Conservation (phyloP, 2,888 invertebrate species). For the Caenorhabditis imperialis region DNA sequence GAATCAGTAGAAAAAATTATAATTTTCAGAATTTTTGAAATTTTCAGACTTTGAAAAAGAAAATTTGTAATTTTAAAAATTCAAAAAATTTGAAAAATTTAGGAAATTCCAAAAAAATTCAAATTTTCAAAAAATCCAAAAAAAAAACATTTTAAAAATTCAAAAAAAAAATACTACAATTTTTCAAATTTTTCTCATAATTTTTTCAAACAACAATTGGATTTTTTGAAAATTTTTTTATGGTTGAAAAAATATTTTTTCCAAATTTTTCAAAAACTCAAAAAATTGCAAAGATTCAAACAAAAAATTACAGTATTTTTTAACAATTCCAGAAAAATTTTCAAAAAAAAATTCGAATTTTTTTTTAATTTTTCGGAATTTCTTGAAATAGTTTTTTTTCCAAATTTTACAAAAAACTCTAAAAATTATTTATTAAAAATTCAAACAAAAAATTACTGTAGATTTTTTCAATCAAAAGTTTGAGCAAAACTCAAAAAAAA, state of each 20-base stretch:
- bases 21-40: too few species aligned
- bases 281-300: background rate
- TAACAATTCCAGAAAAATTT: too few species aligned
- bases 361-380: background rate
- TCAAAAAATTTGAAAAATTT: background rate
- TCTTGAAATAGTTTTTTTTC: background rate
- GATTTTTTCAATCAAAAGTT: constrained; percentile 31
- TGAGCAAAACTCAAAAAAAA: constrained; percentile 15
- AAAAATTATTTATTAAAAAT: constrained; percentile 24
- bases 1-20: too few species aligned
- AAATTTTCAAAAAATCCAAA: background rate
- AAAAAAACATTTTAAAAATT: background rate
- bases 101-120: constrained; percentile 1
- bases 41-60: too few species aligned
- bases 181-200: too few species aligned
- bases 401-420: constrained; percentile 8
- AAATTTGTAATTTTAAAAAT: too few species aligned
- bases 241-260: background rate
- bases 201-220: too few species aligned
- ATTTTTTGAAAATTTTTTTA: background rate
- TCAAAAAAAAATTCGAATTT: too few species aligned
- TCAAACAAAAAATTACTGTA: constrained; percentile 24
- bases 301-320: background rate
- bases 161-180: background rate
- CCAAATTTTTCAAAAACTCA: too few species aligned